Evolutionary conservation across 1,140 invertebrate genomes (phyloP).

Genomic region (Drosophila biarmipes): DNA sequence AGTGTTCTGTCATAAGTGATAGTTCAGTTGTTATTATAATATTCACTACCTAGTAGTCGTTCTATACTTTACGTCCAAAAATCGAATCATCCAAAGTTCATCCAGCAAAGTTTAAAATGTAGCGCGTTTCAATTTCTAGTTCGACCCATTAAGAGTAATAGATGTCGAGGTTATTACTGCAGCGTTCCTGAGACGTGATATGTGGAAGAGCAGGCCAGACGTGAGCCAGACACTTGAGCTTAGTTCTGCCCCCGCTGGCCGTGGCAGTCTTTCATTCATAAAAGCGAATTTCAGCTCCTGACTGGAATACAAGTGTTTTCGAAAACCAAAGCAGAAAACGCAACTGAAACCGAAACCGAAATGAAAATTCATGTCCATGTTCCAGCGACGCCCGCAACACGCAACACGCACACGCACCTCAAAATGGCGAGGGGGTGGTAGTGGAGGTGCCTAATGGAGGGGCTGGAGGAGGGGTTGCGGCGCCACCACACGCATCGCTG

Average conservation of each 20-base stretch:
- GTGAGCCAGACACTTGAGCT: slow-evolving; percentile 43
- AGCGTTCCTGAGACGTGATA: slow-evolving; percentile 29
- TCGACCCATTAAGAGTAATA: slow-evolving; percentile 4
- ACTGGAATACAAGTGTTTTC: slow-evolving; percentile 74
- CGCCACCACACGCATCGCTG: slow-evolving; percentile 64
- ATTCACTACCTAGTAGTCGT: no score
- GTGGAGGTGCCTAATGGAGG: background rate
- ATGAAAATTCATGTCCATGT: slow-evolving; percentile 66
- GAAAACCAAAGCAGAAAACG: slow-evolving; percentile 71
- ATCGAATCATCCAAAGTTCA: background rate
- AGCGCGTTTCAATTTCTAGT: background rate
- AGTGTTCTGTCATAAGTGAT: background rate
- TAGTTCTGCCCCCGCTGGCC: slow-evolving; percentile 29
- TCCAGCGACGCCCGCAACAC: slow-evolving; percentile 74
- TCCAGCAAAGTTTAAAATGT: background rate
- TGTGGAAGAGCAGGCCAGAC: slow-evolving; percentile 26
- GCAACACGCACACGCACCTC: slow-evolving; percentile 75
- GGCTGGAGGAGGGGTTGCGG: slow-evolving; percentile 15
- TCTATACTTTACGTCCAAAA: no score
- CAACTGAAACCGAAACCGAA: slow-evolving; percentile 65
- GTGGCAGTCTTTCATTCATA: slow-evolving; percentile 60
- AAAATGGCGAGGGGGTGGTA: slow-evolving; percentile 47
- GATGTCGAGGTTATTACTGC: slow-evolving; percentile 7
- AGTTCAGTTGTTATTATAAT: no score
- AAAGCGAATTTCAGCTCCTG: slow-evolving; percentile 71